Evolutionary conservation across 2,113 vertebrate species (phyloP), one percentile per base, ranked within the genome.

Genomic region (Ciconia boyciana): DNA sequence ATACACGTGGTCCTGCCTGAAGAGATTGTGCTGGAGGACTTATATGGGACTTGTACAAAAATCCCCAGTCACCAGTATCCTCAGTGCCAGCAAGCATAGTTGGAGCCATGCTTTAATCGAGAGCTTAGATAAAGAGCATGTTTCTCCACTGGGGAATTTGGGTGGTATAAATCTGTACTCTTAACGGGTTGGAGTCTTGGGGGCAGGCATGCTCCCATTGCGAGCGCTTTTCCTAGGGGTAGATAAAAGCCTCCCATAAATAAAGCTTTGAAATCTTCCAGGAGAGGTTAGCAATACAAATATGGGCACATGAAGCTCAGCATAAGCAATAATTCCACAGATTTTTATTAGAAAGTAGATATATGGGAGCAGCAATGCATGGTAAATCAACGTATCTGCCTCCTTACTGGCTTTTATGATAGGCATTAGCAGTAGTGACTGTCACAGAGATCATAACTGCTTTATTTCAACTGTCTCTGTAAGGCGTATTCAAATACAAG

Each of bases 311-410:
- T 78, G 90, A 88, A 96, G 78, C 94, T 95, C 92, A 88, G 90
- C 5, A 55, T 91, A 96, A 95, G 96, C 79, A 97, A 93, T 97
- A 91, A 96, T 97, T 98, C 94, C 76, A 61, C 75, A 93, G 92
- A 92, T 96, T 97, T 98, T 98, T 98, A 97, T 97, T 97, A 97
- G 95, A 83, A 94, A 91, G 85, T 89, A 95, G 96, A 96, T 97
- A 75, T 92, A 94, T 8, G 39, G 87, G 78, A 94, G 61, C 44
- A 96, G 83, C 81, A 87, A 86, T 61, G 70, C 65, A 46, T 84
- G 88, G 97, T 98, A 98, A 98, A 98, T 98, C 98, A 98, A 92
- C 29, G 7, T 78, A 93, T 95, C 95, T 94, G 85, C 92, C 93
- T 97, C 87, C 82, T 96, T 94, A 76, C 96, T 84, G 80, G 95